These are phyloP conservation scores for Channallabes apus DNA, from an alignment of 2,797 vertebrate species.

Conservation along the genomic window DNA sequence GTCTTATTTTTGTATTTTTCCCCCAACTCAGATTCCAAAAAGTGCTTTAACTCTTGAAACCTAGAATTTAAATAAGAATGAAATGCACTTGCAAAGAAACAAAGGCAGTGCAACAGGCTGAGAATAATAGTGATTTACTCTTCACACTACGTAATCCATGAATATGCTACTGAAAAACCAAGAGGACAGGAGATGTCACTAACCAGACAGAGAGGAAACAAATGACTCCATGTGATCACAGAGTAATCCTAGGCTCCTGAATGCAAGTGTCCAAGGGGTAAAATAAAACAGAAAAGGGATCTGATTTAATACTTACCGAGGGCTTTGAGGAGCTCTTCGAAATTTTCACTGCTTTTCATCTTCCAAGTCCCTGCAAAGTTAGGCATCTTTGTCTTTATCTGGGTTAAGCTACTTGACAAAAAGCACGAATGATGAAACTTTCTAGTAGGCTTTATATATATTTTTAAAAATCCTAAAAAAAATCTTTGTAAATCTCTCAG, in stretches of 20 bases:
- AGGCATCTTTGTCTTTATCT: conserved; percentile 73
- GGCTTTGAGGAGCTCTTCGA: conserved; percentile 91
- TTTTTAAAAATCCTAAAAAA: not conserved
- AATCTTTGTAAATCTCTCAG: not conserved
- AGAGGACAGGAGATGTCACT: conserved; percentile 27
- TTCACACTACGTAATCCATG: conserved; percentile 60
- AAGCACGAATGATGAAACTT: conserved; percentile 2
- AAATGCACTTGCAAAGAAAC: conserved; percentile 54
- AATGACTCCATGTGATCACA: conserved; percentile 40
- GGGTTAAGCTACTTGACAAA: not conserved
- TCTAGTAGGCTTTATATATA: not conserved
- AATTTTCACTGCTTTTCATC: conserved; percentile 97
- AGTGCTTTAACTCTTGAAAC: conserved; percentile 13
- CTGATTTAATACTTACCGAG: conserved; percentile 78
- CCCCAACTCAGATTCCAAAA: not conserved
- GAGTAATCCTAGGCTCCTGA: conserved; percentile 5
- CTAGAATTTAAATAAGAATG: conserved; percentile 54
- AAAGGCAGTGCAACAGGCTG: conserved; percentile 54
- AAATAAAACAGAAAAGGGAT: not conserved
- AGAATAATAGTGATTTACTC: conserved; percentile 60
- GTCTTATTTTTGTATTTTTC: not conserved
- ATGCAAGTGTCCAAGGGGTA: conserved; percentile 1
- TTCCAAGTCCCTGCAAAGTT: conserved; percentile 95
- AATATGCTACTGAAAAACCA: conserved; percentile 52
- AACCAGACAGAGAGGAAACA: conserved; percentile 33